These are phyloP conservation scores for Burhinus oedicnemus DNA, from an alignment of 2,113 vertebrate genomes.

Conservation along the genomic window DNA sequence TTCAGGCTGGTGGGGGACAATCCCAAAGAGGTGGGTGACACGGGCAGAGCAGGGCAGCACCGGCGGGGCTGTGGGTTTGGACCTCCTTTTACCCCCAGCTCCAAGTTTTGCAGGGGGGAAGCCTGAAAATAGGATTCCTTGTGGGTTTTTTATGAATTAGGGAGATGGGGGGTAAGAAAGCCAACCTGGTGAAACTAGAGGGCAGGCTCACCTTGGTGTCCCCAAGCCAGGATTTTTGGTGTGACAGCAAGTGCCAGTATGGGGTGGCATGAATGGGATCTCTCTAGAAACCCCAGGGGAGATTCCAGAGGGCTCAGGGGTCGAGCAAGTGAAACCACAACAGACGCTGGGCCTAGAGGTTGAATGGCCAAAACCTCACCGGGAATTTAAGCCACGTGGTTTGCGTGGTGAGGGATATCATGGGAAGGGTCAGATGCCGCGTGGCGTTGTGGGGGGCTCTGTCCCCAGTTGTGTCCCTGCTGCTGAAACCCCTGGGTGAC, in stretches of 20 bases:
- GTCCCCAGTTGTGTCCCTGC: rapidly evolving
- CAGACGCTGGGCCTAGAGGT: background rate
- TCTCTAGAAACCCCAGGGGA: background rate
- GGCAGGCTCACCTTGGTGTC: background rate
- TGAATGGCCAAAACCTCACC: rapidly evolving
- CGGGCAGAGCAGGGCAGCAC: rapidly evolving
- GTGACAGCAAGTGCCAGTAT: background rate
- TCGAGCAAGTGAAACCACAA: rapidly evolving
- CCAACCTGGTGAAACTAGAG: too few species aligned
- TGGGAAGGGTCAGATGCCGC: rapidly evolving
- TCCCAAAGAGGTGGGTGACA: slow-evolving; percentile 89
- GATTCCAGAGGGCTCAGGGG: background rate
- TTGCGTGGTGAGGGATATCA: rapidly evolving
- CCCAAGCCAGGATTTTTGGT: background rate
- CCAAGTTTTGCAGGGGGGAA: background rate
- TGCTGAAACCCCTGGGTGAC: background rate
- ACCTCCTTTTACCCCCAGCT: background rate
- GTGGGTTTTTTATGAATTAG: background rate
- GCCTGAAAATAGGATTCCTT: background rate
- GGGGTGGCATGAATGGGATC: rapidly evolving
- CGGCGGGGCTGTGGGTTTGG: background rate
- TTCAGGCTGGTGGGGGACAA: slow-evolving; percentile 94
- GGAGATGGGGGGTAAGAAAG: background rate
- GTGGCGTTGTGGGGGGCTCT: rapidly evolving
- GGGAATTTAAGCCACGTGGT: background rate